phyloP scores from a whole-genome alignment of 2,113 vertebrate genomes.

The Morone chrysops region DNA sequence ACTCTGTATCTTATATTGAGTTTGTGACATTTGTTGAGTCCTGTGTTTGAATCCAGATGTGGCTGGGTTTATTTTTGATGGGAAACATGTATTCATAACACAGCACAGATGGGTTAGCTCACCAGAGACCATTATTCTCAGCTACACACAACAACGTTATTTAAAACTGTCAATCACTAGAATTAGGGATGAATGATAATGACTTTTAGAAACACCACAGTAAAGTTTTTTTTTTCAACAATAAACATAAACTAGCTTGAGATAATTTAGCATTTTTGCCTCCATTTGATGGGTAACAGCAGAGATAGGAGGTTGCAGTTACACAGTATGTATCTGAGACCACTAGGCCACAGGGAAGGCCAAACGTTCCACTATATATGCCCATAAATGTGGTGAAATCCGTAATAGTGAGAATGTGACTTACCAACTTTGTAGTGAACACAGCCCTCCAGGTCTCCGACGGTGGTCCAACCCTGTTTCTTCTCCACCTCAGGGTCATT shows the following conservation, averaged over 20 bases:
- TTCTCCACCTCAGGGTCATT: slow-evolving; percentile 99
- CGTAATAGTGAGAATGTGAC: slow-evolving; percentile 59
- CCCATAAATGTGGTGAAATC: not conserved
- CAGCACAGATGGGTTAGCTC: not conserved
- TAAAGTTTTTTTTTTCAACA: not conserved
- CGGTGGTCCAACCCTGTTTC: slow-evolving; percentile 98
- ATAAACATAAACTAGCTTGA: not conserved
- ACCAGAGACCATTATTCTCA: not conserved
- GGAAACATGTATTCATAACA: not conserved
- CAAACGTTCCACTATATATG: not conserved
- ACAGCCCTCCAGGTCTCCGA: slow-evolving; percentile 96
- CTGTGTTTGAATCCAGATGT: not conserved
- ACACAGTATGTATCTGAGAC: not conserved
- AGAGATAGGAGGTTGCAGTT: too few relatives aligned
- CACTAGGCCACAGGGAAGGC: not conserved
- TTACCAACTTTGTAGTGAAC: slow-evolving; percentile 99
- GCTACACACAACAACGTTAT: too few relatives aligned
- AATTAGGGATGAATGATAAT: not conserved
- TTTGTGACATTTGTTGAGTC: not conserved
- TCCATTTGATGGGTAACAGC: not conserved
- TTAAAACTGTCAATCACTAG: not conserved
- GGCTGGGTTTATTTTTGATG: not conserved
- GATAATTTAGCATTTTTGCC: not conserved
- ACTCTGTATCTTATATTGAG: not conserved
- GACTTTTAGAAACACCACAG: not conserved